These are phyloP conservation scores for Cephonodes hylas DNA, from an alignment of 2,888 invertebrate species.

Conservation along the genomic window DNA sequence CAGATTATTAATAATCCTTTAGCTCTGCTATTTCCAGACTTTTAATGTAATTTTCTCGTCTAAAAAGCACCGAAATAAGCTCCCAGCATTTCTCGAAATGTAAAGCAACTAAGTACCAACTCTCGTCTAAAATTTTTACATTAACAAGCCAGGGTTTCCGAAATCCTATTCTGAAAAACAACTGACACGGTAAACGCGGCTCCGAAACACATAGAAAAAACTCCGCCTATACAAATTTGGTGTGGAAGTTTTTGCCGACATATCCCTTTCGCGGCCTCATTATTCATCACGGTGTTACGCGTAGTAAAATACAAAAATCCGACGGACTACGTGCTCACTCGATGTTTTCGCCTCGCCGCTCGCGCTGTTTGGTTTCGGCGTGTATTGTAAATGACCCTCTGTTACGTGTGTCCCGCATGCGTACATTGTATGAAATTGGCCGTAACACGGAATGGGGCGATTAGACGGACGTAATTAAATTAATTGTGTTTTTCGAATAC, in stretches of 20 bases:
- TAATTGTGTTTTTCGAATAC: background rate
- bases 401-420: background rate
- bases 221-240: slow-evolving; percentile 21
- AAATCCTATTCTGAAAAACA: background rate
- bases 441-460: background rate
- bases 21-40: background rate
- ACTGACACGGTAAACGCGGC: background rate
- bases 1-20: too few relatives aligned
- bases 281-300: slow-evolving; percentile 33
- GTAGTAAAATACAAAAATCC: slow-evolving; percentile 29
- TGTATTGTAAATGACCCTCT: slow-evolving; percentile 11
- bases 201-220: background rate
- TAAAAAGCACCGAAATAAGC: background rate
- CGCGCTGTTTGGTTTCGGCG: slow-evolving; percentile 18
- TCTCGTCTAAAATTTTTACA: background rate
- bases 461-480: background rate
- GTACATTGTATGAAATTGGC: background rate
- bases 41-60: background rate
- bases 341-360: slow-evolving; percentile 18
- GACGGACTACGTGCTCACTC: slow-evolving; percentile 8
- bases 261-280: slow-evolving; percentile 31
- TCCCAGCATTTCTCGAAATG: background rate
- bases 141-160: background rate
- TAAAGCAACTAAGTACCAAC: background rate
- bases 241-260: slow-evolving; percentile 27